These are phyloP conservation scores for Nymphicus hollandicus DNA, from an alignment of 2,113 vertebrate species.

Conservation along the genomic window DNA sequence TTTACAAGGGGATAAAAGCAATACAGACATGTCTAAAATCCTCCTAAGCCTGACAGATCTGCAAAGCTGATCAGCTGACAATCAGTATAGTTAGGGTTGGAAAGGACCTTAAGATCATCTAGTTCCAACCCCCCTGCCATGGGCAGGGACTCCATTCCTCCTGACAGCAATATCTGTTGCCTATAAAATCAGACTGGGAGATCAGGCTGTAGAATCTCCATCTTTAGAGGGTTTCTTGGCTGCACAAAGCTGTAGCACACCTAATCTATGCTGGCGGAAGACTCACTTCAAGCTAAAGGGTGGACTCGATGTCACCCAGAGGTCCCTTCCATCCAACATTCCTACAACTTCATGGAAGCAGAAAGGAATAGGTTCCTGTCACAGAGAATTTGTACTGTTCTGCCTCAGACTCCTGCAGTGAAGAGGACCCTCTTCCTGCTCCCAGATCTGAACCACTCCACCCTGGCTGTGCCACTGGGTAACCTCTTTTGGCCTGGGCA, in stretches of 20 bases:
- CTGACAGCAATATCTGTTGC: not conserved
- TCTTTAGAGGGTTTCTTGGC: not conserved
- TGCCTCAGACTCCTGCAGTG: not conserved
- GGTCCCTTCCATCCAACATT: not conserved
- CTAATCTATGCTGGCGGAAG: rapidly evolving
- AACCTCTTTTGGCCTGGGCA: conserved; percentile 47
- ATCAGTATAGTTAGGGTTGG: not conserved
- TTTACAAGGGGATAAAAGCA: not conserved
- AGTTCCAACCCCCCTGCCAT: not conserved
- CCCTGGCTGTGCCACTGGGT: not conserved
- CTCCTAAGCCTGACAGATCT: not conserved
- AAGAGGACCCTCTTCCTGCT: not conserved
- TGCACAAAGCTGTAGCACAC: not conserved
- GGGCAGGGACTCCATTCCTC: not conserved
- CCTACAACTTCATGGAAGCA: not conserved
- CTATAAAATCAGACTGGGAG: not conserved
- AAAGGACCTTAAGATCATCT: not conserved
- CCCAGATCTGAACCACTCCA: rapidly evolving
- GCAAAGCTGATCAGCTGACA: not conserved
- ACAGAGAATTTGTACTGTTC: too few relatives aligned
- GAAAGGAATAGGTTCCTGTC: rapidly evolving
- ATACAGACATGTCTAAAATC: not conserved
- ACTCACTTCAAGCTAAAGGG: not conserved
- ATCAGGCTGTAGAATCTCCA: not conserved
- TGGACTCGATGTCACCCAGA: too few relatives aligned